Conservation (phyloP, 2,888 invertebrate species). For the Caenorhabditis wallacei region DNA sequence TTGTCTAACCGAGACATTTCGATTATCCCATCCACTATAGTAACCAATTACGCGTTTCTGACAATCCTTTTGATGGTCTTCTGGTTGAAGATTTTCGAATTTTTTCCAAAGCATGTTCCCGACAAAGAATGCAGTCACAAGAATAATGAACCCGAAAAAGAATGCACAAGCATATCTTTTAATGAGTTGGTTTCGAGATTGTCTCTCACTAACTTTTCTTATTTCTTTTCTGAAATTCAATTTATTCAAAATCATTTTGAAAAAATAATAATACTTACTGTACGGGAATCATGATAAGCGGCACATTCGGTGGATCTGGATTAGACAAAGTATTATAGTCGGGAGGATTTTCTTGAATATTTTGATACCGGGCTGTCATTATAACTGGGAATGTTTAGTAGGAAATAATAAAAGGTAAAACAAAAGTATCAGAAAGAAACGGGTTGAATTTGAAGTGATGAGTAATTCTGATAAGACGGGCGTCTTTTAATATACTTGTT, state of each 20-base stretch:
- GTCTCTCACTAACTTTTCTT: background rate
- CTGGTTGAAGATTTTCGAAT: background rate
- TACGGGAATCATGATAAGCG: background rate
- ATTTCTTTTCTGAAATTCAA: slow-evolving; percentile 7
- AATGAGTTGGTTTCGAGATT: background rate
- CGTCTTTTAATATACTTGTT: no score
- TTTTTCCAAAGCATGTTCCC: background rate
- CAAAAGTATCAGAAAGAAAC: no score
- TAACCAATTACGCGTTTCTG: slow-evolving; percentile 3
- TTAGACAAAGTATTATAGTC: background rate
- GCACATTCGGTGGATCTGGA: background rate
- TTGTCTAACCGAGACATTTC: background rate
- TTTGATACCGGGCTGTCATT: background rate
- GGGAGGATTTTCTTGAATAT: background rate
- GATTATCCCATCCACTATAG: background rate
- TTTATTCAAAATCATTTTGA: background rate
- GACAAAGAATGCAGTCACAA: background rate
- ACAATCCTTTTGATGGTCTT: background rate
- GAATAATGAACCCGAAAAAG: background rate
- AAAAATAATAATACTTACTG: background rate
- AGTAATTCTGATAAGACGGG: no score
- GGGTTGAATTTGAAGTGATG: no score
- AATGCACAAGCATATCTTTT: background rate
- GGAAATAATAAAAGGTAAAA: background rate
- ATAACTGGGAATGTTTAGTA: background rate